phyloP scores from a whole-genome alignment of 2,113 vertebrate species.

The Oncorhynchus clarkii region DNA sequence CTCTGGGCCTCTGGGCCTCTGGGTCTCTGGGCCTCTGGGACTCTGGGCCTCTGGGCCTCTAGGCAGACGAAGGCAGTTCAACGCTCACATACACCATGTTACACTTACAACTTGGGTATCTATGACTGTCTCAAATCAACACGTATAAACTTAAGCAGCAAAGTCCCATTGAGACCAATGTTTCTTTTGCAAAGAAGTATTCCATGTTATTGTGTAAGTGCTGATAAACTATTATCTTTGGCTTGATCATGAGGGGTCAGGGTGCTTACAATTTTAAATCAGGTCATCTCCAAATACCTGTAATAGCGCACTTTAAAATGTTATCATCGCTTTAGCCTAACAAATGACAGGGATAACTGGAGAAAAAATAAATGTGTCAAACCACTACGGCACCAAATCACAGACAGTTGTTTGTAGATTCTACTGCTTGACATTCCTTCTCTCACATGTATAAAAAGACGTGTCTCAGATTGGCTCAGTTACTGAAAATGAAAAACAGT shows the following conservation, averaged over 20 bases:
- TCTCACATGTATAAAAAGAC: neutral
- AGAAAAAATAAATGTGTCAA: neutral
- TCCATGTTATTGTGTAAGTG: neutral
- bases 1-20: too few relatives aligned
- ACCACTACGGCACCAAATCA: neutral
- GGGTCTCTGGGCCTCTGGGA: accelerated
- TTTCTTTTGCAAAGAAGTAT: too few relatives aligned
- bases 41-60: too few relatives aligned
- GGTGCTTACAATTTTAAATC: too few relatives aligned
- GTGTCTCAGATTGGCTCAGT: neutral
- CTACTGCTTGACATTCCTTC: neutral
- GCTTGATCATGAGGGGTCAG: constrained; percentile 21
- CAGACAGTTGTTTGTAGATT: constrained; percentile 1
- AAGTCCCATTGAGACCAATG: too few relatives aligned
- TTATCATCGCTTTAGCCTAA: neutral
- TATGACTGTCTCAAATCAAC: too few relatives aligned
- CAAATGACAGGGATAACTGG: neutral
- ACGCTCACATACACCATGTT: too few relatives aligned
- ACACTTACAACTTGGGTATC: too few relatives aligned
- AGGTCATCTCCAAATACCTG: neutral
- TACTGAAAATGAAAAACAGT: neutral
- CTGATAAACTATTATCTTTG: neutral
- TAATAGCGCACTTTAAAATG: too few relatives aligned
- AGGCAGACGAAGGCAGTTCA: too few relatives aligned
- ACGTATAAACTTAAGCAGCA: too few relatives aligned